Base-by-base conservation (phyloP, 2,888 invertebrate species). In the Heliconius cydno region DNA sequence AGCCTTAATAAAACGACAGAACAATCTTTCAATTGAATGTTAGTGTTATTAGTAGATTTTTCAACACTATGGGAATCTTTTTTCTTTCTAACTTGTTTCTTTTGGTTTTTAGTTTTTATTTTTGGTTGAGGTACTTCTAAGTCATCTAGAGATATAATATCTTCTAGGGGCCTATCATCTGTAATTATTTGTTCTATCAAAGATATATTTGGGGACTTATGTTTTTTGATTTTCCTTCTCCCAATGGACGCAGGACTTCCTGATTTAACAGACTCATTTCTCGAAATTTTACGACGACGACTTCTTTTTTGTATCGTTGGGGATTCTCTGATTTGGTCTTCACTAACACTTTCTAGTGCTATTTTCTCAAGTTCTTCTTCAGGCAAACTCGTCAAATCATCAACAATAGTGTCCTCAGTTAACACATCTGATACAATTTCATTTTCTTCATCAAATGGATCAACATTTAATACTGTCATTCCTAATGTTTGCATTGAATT, bases 181-280 rank as follows among this genome's bases (percentile, higher is more conserved):
- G 88, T 91, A 78, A 95, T 92, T 38, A 93, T 94, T 84, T 94
- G 92, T 82, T 95, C 94, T 81, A 94, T 87, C 3, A 94, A 88
- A 30, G 94, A 94, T 86, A 94, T 93, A 83, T 92, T 94, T 57
- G 92, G 92, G 12, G 92, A 83, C 83, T 91, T 92, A 0, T 83
- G 2, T 84, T 89, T 92, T 79, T 85, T 90, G 41, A 84, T 85
- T 71, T 78, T 85, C 82, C 85, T 87, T 81, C 82, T 89, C 68
- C 82, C 82, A 15, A 65, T 41, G 65, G 78, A 76, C 28, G 84
- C 85, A 4, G 92, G 91, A 81, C 90, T 92, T 65, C 84, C 85
- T n/a, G 91, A 90, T 46, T 81, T 86, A 77, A 86, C 87, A 52
- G 86, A 86, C 25, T 87, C 84, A 71, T 86, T 85, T 28, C 86